These are phyloP conservation scores for Ostrea denselamellosa DNA, from an alignment of 1,140 invertebrate genomes.

Conservation along the genomic window DNA sequence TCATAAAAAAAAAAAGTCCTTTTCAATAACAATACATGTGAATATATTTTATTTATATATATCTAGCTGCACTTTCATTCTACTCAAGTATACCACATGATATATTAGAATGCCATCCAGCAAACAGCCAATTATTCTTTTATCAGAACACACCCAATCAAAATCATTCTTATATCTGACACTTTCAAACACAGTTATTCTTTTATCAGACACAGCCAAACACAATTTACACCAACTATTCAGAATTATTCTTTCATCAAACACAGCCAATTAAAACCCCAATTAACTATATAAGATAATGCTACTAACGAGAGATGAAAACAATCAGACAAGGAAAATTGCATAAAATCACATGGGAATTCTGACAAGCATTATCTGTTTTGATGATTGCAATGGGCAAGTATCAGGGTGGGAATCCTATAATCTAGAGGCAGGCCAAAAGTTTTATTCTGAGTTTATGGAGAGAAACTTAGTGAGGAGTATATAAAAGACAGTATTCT, in stretches of 20 bases:
- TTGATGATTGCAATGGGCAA: no score
- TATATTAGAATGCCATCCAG: neutral
- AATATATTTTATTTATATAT: slow-evolving; percentile 14
- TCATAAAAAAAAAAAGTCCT: neutral
- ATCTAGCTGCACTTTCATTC: neutral
- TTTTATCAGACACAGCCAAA: neutral
- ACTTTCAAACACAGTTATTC: neutral
- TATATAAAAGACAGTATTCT: no score
- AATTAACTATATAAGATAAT: neutral
- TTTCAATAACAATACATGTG: slow-evolving; percentile 9
- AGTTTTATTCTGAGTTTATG: no score
- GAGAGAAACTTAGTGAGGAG: no score
- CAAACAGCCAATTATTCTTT: neutral
- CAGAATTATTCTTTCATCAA: neutral
- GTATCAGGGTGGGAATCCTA: no score
- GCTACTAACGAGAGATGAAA: neutral
- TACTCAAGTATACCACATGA: neutral
- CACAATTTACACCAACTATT: neutral
- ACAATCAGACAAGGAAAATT: neutral
- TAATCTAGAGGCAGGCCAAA: no score
- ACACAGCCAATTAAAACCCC: neutral
- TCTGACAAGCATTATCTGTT: no score
- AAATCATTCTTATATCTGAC: neutral
- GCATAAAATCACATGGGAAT: neutral
- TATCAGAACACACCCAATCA: neutral